Percentiles rank a stretch among this genome's conserved stretches.
These are phyloP conservation scores for Sisyra nigra DNA, from an alignment of 2,888 invertebrate genomes.

Conservation along the genomic window DNA sequence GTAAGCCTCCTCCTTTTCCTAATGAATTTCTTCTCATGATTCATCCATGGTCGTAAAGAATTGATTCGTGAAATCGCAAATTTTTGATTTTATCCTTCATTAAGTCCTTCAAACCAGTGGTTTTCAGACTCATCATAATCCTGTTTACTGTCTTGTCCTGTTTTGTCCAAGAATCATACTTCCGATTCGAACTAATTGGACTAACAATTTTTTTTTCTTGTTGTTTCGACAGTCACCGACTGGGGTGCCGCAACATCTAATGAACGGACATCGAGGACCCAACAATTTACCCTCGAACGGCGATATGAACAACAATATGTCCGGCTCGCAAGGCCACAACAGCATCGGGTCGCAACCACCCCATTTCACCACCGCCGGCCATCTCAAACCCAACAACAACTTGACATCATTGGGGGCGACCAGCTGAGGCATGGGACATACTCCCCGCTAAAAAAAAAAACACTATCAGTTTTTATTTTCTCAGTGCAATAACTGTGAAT, in stretches of 20 bases:
- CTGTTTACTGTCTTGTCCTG: too few species aligned
- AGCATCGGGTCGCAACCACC: constrained; percentile 20
- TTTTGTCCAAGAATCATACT: too few species aligned
- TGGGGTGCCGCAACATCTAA: constrained; percentile 26
- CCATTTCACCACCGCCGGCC: constrained; percentile 33
- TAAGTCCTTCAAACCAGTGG: too few species aligned
- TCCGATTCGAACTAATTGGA: too few species aligned
- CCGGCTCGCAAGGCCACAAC: constrained; percentile 29
- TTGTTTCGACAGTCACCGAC: neutral
- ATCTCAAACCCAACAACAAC: constrained; percentile 23
- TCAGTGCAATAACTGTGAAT: neutral
- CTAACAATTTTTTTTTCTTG: too few species aligned
- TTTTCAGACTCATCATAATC: too few species aligned
- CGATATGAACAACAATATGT: constrained; percentile 56
- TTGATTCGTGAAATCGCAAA: too few species aligned
- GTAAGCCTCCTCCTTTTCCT: too few species aligned
- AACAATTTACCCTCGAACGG: constrained; percentile 29
- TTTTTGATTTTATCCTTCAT: too few species aligned
- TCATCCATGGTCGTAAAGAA: too few species aligned
- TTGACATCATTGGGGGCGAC: constrained; percentile 39
- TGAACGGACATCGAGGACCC: constrained; percentile 32
- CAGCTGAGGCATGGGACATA: constrained; percentile 47
- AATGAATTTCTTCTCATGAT: too few species aligned
- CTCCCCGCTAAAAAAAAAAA: constrained; percentile 22
- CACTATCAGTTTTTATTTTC: neutral